Base-by-base conservation (phyloP, 2,888 invertebrate species). In the Drosophila barbarae region DNA sequence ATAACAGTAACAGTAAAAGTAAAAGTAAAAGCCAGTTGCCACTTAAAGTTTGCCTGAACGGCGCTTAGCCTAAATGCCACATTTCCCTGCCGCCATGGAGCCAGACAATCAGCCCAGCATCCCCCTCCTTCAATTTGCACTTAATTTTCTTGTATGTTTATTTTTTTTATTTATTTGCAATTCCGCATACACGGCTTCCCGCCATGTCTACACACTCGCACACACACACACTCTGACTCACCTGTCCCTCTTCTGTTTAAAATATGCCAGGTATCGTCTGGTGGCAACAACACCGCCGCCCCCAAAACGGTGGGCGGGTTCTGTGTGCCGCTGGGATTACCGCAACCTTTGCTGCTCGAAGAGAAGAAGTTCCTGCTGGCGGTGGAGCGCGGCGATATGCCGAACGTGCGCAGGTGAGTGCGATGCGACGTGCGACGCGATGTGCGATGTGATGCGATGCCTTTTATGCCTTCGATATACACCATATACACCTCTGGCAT, bases 321-420 rank as follows among this genome's bases (percentile, higher is more conserved):
- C 44, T 87, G 92, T 88, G 90, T 91, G 15, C 90, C 93, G 76
- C 92, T 93, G 46, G 92, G 91, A 71, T 89, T 95, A 71, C 95
- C 95, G 1, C 94, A 94, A 83, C 90, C 94, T 9, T 90, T 96
- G 61, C 93, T 92, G 54, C 88, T 94, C 57, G 95, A 96, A 77
- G 98, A 98, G 90, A 98, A 97, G 90, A 96, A 95, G 87, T 98
- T 95, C 88, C 92, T 98, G 30, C 91, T 98, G 59, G 96, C 97
- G 0, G 97, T 98, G 26, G 98, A 98, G 90, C 91, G 98, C 59
- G 98, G 98, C 4, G 98, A 99, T 89, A 92, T 97, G 88, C 93
- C 94, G 13, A 95, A 95, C 87, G 96, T 97, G 23, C 92, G 94
- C 86, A 93, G 94, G 94, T 95, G 90, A 90, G 89, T 85, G 47